These are phyloP conservation scores for Percopsis transmontana DNA, from an alignment of 2,113 vertebrate species.

Conservation along the genomic window DNA sequence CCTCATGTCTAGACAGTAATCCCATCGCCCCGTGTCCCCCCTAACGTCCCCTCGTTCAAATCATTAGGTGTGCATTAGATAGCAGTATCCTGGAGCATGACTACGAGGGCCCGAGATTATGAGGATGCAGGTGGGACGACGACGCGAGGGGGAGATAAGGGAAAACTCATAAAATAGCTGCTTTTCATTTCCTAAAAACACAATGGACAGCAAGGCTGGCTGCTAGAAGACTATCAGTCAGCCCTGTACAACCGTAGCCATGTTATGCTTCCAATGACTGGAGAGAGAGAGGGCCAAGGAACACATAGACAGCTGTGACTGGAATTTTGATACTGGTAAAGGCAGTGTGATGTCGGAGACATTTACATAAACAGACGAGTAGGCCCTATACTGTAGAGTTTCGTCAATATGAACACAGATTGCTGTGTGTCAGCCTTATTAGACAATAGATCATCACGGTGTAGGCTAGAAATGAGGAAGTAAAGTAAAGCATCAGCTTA, in stretches of 20 bases:
- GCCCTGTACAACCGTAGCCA: constrained; percentile 21
- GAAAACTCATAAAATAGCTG: constrained; percentile 67
- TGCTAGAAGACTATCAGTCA: constrained; percentile 44
- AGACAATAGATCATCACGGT: neutral
- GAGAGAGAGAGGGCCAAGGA: constrained; percentile 15
- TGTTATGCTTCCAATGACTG: constrained; percentile 45
- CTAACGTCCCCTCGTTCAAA: constrained; percentile 57
- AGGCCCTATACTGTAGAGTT: neutral
- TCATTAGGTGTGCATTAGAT: constrained; percentile 29
- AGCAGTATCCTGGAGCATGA: constrained; percentile 11
- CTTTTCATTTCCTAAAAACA: constrained; percentile 78
- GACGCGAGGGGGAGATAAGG: constrained; percentile 69
- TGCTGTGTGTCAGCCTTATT: neutral
- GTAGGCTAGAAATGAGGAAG: neutral
- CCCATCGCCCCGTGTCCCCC: constrained; percentile 34
- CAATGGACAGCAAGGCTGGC: constrained; percentile 36
- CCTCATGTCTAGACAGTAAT: constrained; percentile 34
- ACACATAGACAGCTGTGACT: constrained; percentile 11
- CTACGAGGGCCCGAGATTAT: constrained; percentile 44
- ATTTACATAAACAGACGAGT: no score
- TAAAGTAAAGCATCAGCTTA: neutral
- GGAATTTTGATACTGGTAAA: constrained; percentile 25
- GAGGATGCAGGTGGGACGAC: constrained; percentile 47
- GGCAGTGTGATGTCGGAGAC: neutral
- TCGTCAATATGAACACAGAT: no score